Conservation (phyloP, 2,888 invertebrate species). For the Pyrocoelia pectoralis region DNA sequence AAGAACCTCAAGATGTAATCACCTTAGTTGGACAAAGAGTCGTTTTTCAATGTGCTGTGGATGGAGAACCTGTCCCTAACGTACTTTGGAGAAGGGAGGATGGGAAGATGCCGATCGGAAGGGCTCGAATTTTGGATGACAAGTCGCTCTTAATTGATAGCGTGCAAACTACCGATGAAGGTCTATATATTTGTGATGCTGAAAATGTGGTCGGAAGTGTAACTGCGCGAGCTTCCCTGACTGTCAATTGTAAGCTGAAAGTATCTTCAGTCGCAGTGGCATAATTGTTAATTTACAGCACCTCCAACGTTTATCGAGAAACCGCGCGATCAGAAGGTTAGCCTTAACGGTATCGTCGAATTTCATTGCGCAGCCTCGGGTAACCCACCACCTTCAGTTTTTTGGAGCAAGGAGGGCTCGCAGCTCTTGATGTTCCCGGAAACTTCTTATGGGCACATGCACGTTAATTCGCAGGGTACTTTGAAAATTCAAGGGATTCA, state of each 20-base stretch:
- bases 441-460: slow-evolving; percentile 74
- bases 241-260: slow-evolving; percentile 84
- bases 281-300: slow-evolving; percentile 13
- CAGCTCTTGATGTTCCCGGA: slow-evolving; percentile 85
- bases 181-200: slow-evolving; percentile 88
- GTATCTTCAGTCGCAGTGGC: not conserved
- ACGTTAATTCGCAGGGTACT: slow-evolving; percentile 73
- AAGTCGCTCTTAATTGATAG: slow-evolving; percentile 85
- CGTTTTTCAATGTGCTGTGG: slow-evolving; percentile 88
- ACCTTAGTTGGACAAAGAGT: slow-evolving; percentile 85
- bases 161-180: slow-evolving; percentile 84
- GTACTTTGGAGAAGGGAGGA: slow-evolving; percentile 89
- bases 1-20: slow-evolving; percentile 87
- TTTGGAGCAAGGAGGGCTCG: slow-evolving; percentile 95
- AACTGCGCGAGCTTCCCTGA: slow-evolving; percentile 83
- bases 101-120: slow-evolving; percentile 84
- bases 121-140: slow-evolving; percentile 75
- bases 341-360: slow-evolving; percentile 84
- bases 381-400: slow-evolving; percentile 90
- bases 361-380: slow-evolving; percentile 93
- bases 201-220: slow-evolving; percentile 90
- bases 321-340: slow-evolving; percentile 87
- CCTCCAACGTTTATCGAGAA: slow-evolving; percentile 74
- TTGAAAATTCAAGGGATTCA: slow-evolving; percentile 73
- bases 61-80: slow-evolving; percentile 89